These are phyloP conservation scores for Labrus mixtus DNA, from an alignment of 2,113 vertebrate species.

Conservation along the genomic window DNA sequence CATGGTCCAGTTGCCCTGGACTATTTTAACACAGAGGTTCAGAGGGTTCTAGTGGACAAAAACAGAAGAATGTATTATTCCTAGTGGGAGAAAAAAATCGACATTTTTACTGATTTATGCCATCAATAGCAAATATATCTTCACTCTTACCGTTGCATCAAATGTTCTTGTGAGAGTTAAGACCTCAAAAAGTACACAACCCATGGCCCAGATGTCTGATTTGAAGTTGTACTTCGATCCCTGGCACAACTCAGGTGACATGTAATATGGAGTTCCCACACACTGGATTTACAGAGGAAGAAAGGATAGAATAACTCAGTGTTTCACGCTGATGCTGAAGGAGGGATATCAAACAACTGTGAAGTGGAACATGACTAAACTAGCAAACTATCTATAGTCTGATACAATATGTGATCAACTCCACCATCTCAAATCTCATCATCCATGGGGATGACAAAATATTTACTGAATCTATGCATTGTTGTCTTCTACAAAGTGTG, in stretches of 20 bases:
- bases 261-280: constrained; percentile 98
- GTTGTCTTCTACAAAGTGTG: not conserved
- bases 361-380: no score
- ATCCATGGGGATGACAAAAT: no score
- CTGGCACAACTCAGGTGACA: constrained; percentile 98
- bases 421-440: no score
- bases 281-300: constrained; percentile 82
- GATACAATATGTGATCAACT: not conserved
- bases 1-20: constrained; percentile 97
- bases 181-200: constrained; percentile 95
- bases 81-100: rapidly evolving
- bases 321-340: not conserved
- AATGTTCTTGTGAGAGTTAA: constrained; percentile 96
- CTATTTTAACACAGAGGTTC: constrained; percentile 98
- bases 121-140: not conserved
- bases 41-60: constrained; percentile 90
- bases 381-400: no score
- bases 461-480: no score
- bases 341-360: not conserved
- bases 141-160: constrained; percentile 92
- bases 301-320: not conserved
- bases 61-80: not conserved
- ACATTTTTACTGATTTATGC: not conserved
- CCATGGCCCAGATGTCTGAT: constrained; percentile 98
- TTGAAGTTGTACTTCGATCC: constrained; percentile 98